Evolutionary conservation across 2,888 invertebrate species (phyloP).

Genomic region (Mythimna ferrago): DNA sequence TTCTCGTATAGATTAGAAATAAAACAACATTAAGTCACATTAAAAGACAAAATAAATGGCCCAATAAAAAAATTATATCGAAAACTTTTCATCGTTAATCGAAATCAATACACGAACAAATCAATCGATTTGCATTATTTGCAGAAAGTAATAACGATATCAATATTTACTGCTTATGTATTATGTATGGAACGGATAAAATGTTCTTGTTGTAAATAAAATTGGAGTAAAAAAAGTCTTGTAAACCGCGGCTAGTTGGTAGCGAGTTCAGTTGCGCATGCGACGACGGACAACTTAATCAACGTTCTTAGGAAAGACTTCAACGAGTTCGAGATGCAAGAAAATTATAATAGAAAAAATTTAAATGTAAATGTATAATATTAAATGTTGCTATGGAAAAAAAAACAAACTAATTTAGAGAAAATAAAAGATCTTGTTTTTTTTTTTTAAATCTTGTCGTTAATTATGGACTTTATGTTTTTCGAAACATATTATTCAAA

Average conservation of each 20-base stretch:
- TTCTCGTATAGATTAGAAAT: constrained; percentile 24
- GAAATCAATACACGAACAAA: constrained; percentile 28
- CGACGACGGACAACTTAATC: constrained; percentile 44
- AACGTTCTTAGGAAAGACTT: constrained; percentile 66
- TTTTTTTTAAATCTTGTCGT: neutral
- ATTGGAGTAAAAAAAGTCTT: constrained; percentile 34
- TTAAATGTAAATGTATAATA: neutral
- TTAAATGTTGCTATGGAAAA: neutral
- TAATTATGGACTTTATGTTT: neutral
- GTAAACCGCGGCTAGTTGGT: constrained; percentile 10
- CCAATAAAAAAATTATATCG: constrained; percentile 45
- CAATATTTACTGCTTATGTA: constrained; percentile 61
- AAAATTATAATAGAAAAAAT: too few relatives aligned
- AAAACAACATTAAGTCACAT: constrained; percentile 12
- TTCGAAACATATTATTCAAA: neutral
- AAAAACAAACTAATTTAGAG: too few relatives aligned
- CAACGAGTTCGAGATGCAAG: constrained; percentile 61
- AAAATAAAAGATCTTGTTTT: neutral
- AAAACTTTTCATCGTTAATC: constrained; percentile 44
- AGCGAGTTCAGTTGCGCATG: constrained; percentile 26
- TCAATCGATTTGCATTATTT: constrained; percentile 51
- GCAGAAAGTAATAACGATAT: constrained; percentile 65
- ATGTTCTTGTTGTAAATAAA: constrained; percentile 31
- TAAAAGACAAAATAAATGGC: constrained; percentile 31
- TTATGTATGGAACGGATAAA: constrained; percentile 52